phyloP scores from a whole-genome alignment of 1,140 invertebrate species.

The Drosophila kikkawai region DNA sequence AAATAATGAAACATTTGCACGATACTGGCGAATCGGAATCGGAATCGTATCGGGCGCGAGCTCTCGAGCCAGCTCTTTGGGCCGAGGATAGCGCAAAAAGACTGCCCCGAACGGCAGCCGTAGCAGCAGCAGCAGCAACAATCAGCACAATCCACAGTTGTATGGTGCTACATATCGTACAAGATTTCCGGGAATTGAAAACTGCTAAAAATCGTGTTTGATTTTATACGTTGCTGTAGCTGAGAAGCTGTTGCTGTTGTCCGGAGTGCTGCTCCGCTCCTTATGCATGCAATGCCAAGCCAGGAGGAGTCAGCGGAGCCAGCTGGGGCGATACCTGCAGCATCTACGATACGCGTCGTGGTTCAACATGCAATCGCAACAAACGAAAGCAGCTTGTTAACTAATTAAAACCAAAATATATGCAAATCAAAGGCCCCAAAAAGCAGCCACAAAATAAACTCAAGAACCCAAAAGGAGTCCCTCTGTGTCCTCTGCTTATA shows the following conservation, averaged over 20 bases:
- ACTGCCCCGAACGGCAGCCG: slow-evolving; percentile 4
- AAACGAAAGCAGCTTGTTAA: slow-evolving; percentile 85
- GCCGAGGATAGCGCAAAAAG: slow-evolving; percentile 23
- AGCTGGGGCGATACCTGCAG: slow-evolving; percentile 42
- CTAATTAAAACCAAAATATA: slow-evolving; percentile 85
- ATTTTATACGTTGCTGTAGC: slow-evolving; percentile 68
- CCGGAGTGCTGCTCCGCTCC: slow-evolving; percentile 16
- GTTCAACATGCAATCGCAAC: slow-evolving; percentile 83
- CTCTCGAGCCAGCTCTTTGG: slow-evolving; percentile 6
- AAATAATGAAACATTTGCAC: slow-evolving; percentile 83
- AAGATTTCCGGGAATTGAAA: slow-evolving; percentile 84
- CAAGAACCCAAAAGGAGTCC: slow-evolving; percentile 34
- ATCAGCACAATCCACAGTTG: slow-evolving; percentile 59
- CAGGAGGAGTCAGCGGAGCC: slow-evolving; percentile 4
- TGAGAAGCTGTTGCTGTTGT: slow-evolving; percentile 24
- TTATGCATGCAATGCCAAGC: slow-evolving; percentile 63
- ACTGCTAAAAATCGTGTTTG: slow-evolving; percentile 84
- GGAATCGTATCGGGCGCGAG: slow-evolving; percentile 47
- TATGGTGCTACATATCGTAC: slow-evolving; percentile 80
- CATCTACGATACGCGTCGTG: slow-evolving; percentile 82
- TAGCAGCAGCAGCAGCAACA: slow-evolving; percentile 33
- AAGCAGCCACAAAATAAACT: slow-evolving; percentile 22
- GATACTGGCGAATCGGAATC: slow-evolving; percentile 76
- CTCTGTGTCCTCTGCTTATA: slow-evolving; percentile 9
- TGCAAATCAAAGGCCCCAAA: slow-evolving; percentile 79